A percentile compares a stretch with the other conserved stretches of the same genome.
These are phyloP conservation scores for Carcharodon carcharias DNA, from an alignment of 2,797 vertebrate genomes.

Conservation along the genomic window DNA sequence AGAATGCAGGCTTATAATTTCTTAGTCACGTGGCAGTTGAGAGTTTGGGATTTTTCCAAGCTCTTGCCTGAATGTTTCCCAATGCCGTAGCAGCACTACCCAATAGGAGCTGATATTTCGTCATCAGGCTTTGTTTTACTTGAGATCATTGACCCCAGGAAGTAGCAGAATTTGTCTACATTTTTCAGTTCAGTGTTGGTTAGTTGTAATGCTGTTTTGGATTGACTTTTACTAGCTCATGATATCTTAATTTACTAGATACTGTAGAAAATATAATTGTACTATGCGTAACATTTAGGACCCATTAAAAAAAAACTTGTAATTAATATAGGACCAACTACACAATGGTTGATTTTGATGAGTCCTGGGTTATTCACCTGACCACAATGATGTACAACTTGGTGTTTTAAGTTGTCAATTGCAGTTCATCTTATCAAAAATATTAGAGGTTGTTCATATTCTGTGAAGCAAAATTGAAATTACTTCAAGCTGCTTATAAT, in stretches of 20 bases:
- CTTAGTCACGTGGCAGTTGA: too few relatives aligned
- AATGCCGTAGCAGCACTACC: too few relatives aligned
- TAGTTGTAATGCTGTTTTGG: too few relatives aligned
- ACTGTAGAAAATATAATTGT: not conserved
- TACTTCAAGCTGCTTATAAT: not conserved
- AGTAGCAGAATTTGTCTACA: too few relatives aligned
- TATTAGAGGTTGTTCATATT: not conserved
- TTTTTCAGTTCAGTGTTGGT: too few relatives aligned
- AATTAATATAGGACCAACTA: not conserved
- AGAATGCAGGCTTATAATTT: too few relatives aligned
- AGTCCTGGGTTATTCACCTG: not conserved
- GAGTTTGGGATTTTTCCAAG: too few relatives aligned
- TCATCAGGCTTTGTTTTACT: too few relatives aligned
- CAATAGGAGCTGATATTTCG: too few relatives aligned
- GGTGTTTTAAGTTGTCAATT: not conserved
- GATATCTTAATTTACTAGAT: not conserved
- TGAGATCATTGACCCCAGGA: too few relatives aligned
- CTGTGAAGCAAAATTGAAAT: not conserved
- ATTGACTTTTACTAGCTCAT: not conserved
- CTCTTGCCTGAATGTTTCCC: too few relatives aligned
- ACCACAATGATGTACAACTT: not conserved
- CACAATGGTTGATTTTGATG: not conserved
- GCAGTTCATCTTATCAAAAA: not conserved
- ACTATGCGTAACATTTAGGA: not conserved
- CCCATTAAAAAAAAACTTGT: not conserved